Evolutionary conservation across 2,113 vertebrate genomes (phyloP), one percentile per base, ranked within the genome.

Genomic region (Nesogale talazaci): DNA sequence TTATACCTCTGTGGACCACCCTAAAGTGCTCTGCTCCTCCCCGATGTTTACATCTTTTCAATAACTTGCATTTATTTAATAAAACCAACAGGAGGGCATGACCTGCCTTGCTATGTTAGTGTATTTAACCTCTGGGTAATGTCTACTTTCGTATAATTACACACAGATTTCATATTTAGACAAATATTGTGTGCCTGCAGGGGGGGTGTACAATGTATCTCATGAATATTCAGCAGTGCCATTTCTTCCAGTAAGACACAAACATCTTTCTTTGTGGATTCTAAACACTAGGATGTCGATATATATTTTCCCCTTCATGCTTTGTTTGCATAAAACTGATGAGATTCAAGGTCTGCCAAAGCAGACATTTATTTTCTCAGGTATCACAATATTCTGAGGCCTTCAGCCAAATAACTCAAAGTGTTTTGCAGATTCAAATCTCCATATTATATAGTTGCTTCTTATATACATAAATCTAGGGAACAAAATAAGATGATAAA

Each of bases 181-280:
- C 46, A 96, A 95, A 96, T 93, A 94, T 95, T 96, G 82, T 29
- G 0, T 93, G 42, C 79, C 94, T 97, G 34, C n/a, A 88, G 56
- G 92, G 90, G 90, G 46, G 74, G 65, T 52, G 59, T 88, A 94
- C 88, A 95, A 94, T 92, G 57, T 77, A 95, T 67, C 59, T 97
- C 65, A 95, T 98, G 94, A 96, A 97, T 98, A 98, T 94, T 89
- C 91, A 97, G 52, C 16, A 95, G 27, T n/a, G 56, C 61, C 76
- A 29, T 29, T 95, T 97, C 91, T 97, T 86, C 88, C 29, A 92
- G 31, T 70, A 90, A 96, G 92, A 95, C 36, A 96, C 29, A 94
- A 95, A 79, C 4, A 85, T 94, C 89, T 96, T 97, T 96, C 94
- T 96, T 90, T 92, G 8, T 92, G 88, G 91, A 93, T 85, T 91